Base-by-base conservation (phyloP, 1,140 invertebrate species). In the Drosophila albomicans region DNA sequence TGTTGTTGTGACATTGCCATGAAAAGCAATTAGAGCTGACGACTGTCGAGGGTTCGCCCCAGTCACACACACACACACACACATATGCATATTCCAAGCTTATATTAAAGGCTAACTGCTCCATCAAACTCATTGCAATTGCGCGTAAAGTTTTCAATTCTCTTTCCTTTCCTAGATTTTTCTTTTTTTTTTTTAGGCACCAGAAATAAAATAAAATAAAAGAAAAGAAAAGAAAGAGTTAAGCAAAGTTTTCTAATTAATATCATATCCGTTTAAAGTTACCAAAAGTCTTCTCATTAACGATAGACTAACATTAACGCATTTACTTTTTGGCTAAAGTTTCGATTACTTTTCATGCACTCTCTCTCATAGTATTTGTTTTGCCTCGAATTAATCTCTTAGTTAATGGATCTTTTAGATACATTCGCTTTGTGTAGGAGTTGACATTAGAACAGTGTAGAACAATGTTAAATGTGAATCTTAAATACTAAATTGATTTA, bases 1-100 rank as follows among this genome's bases (percentile, higher is more conserved):
- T 75, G 66, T 63, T 75, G 58, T 63, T 75, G 66, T 70, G 72
- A 70, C 72, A 75, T 75, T 75, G 72, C 58, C 72, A 70, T 75
- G 65, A 75, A 75, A 75, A 75, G 58, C 72, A 75, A 75, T 75
- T 75, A 75, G 58, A 75, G 10, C 66, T 58, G 66, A 70, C 45
- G 43, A 63, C 59, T 63, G 57, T 68, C 48, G 70, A 58, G 46
- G 16, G n/a, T 13, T 43, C 35, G 13, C 1, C 38, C 25, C 4
- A 41, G n/a, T 43, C n/a, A 28, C 43, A 54, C 13, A 67, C 20
- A 32, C 20, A 46, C 2, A 38, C n/a, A 51, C 8, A 61, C 28
- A 62, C 3, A 28, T 35, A 15, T 51, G 35, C 11, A 41, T 13
- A 32, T 11, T 13, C 10, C 28, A 46, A 15, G 28, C 46, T 63